A percentile compares a stretch with the other conserved stretches of the same genome.
These are phyloP conservation scores for Eulemur rubriventer DNA, from an alignment of 2,797 vertebrate species.

Conservation along the genomic window DNA sequence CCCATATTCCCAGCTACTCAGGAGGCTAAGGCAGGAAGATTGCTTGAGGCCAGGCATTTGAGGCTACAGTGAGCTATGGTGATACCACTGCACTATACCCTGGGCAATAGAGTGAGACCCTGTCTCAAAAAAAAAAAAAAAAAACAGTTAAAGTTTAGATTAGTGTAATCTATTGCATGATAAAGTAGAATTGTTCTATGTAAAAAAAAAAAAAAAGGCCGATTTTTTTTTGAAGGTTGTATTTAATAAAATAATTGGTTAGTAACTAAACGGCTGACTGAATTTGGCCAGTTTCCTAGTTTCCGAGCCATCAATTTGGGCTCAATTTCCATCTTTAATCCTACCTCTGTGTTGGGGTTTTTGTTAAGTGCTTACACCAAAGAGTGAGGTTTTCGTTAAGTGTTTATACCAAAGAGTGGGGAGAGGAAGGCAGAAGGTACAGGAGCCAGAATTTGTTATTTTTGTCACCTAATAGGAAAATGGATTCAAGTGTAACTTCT, in stretches of 20 bases:
- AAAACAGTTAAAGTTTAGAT: slow-evolving; percentile 15
- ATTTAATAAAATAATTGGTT: slow-evolving; percentile 37
- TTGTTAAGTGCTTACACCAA: neutral
- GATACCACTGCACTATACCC: neutral
- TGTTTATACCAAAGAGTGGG: neutral
- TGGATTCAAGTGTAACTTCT: slow-evolving; percentile 42
- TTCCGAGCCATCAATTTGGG: neutral
- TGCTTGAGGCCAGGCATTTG: neutral
- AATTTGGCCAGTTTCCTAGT: slow-evolving; percentile 30
- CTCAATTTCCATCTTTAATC: neutral
- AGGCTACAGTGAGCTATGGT: neutral
- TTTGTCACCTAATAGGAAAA: slow-evolving; percentile 61
- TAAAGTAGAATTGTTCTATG: neutral
- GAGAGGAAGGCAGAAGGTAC: neutral
- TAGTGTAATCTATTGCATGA: neutral
- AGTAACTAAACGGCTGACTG: neutral
- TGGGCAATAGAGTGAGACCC: neutral
- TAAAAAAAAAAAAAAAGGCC: neutral
- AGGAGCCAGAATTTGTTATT: neutral
- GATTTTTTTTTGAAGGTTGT: neutral
- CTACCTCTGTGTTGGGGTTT: neutral
- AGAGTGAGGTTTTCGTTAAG: neutral
- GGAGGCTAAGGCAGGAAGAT: neutral
- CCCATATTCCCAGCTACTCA: neutral
- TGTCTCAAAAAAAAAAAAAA: neutral